These are phyloP conservation scores for Triplophysa siluroides DNA, from an alignment of 2,113 vertebrate genomes.

Conservation along the genomic window DNA sequence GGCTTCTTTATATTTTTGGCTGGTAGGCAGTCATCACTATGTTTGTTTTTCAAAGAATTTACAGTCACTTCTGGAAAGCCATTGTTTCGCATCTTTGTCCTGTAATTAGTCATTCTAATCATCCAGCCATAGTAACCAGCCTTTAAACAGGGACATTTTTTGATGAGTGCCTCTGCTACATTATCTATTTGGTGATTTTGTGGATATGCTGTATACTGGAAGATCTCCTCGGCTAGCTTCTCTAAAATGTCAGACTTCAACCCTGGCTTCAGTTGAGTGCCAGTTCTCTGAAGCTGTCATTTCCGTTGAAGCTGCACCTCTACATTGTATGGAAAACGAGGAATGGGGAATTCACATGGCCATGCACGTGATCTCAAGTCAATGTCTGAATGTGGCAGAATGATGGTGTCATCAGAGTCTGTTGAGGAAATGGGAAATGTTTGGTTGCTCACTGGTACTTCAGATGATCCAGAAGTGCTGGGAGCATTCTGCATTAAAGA, in stretches of 20 bases:
- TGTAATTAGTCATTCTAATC: slow-evolving; percentile 31
- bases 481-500: not conserved
- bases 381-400: slow-evolving; percentile 37
- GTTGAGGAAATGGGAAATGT: slow-evolving; percentile 22
- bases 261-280: slow-evolving; percentile 7
- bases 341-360: slow-evolving; percentile 32
- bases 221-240: slow-evolving; percentile 22
- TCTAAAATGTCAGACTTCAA: slow-evolving; percentile 26
- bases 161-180: slow-evolving; percentile 18
- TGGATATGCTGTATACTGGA: slow-evolving; percentile 17
- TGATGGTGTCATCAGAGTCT: slow-evolving; percentile 27
- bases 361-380: slow-evolving; percentile 39
- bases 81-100: slow-evolving; percentile 11
- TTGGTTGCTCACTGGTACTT: slow-evolving; percentile 11
- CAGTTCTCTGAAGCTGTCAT: slow-evolving; percentile 25
- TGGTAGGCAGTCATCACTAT: slow-evolving; percentile 23
- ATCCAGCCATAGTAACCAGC: slow-evolving; percentile 14
- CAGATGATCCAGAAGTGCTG: slow-evolving; percentile 19
- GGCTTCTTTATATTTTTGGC: slow-evolving; percentile 2
- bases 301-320: slow-evolving; percentile 37
- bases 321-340: slow-evolving; percentile 33
- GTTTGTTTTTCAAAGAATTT: slow-evolving; percentile 30
- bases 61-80: slow-evolving; percentile 26
- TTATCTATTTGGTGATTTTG: slow-evolving; percentile 28
- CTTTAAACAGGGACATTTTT: slow-evolving; percentile 9